Conservation (phyloP, 1,140 invertebrate species). For the Lucilia sericata region DNA sequence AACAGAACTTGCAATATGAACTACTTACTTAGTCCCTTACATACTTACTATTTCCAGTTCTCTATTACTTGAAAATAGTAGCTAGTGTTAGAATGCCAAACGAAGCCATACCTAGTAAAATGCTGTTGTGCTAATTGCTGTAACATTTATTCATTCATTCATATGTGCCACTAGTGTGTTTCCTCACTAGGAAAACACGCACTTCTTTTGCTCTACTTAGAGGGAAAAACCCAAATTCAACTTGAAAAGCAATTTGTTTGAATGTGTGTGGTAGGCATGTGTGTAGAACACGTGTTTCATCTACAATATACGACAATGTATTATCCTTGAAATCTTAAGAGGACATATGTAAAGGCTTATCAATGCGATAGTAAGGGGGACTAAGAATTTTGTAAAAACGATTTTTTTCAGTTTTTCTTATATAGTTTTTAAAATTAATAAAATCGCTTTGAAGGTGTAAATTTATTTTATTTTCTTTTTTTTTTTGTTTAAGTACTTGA, state of each 20-base stretch:
- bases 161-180: background rate
- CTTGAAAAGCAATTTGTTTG: background rate
- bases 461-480: background rate
- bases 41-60: too few relatives aligned
- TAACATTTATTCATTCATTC: background rate
- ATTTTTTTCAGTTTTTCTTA: background rate
- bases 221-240: background rate
- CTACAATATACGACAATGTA: background rate
- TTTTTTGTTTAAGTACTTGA: background rate
- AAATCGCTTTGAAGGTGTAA: background rate
- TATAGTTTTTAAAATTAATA: background rate
- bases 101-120: background rate
- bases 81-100: too few relatives aligned
- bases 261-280: background rate
- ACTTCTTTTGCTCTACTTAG: background rate
- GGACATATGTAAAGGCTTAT: constrained; percentile 4
- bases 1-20: background rate
- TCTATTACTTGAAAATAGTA: too few relatives aligned
- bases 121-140: background rate
- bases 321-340: constrained; percentile 1
- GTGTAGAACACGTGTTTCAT: background rate
- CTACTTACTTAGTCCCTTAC: constrained; percentile 9
- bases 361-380: background rate
- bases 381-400: background rate
- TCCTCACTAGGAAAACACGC: background rate